Evolutionary conservation across 1,140 invertebrate species (phyloP).

Genomic region (Drosophila guanche): DNA sequence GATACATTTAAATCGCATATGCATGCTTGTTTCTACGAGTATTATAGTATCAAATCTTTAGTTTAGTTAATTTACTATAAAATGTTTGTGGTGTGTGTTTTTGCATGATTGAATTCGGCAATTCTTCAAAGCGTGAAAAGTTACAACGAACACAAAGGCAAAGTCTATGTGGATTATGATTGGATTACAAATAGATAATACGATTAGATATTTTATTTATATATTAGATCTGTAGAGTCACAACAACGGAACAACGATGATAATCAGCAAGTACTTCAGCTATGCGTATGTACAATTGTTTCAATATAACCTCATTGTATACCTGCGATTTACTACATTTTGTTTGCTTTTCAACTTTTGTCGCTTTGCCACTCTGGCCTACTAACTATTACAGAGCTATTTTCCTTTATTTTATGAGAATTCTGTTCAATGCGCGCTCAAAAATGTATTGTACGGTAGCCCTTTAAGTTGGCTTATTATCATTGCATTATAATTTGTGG

Average conservation of each 20-base stretch:
- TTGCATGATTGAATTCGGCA: constrained; percentile 81
- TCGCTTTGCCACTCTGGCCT: constrained; percentile 15
- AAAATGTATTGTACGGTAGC: neutral
- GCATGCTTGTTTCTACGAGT: no score
- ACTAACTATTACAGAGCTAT: constrained; percentile 37
- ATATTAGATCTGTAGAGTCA: constrained; percentile 11
- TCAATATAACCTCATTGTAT: constrained; percentile 74
- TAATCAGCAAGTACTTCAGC: constrained; percentile 83
- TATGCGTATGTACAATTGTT: constrained; percentile 75
- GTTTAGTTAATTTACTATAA: constrained; percentile 22
- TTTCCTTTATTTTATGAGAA: constrained; percentile 1
- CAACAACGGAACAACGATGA: constrained; percentile 56
- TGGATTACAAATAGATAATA: constrained; percentile 15
- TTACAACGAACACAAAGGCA: constrained; percentile 50
- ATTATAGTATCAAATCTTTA: constrained; percentile 1
- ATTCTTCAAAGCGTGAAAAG: constrained; percentile 70
- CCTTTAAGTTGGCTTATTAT: constrained; percentile 6
- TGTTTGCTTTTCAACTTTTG: constrained; percentile 63
- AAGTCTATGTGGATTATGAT: constrained; percentile 20
- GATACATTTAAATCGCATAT: constrained; percentile 10
- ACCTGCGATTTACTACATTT: constrained; percentile 76
- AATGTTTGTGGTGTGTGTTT: constrained; percentile 35
- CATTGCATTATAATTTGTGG: constrained; percentile 24
- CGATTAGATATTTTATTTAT: constrained; percentile 19
- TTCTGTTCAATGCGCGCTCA: constrained; percentile 35